Base-by-base conservation (phyloP, 1,140 invertebrate species). In the Galleria mellonella region DNA sequence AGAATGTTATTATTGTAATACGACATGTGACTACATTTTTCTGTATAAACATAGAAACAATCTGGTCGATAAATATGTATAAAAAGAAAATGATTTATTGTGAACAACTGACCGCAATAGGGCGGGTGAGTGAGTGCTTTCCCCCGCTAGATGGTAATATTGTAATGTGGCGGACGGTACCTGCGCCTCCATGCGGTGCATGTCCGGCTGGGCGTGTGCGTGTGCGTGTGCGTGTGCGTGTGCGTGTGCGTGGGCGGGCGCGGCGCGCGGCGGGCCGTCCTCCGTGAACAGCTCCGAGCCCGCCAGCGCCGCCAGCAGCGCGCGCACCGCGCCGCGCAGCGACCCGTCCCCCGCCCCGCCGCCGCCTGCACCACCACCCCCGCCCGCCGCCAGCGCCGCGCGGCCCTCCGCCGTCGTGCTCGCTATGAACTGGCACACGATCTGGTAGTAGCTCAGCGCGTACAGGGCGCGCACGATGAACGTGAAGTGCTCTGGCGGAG, bases 371-470 rank as follows among this genome's bases (percentile, higher is more conserved):
- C 38, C 29, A 43, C 13, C 50, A 43, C 41, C 55, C 10, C 46
- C 51, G 30, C 38, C 68, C 58, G 7, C 50, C 39, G 50, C 76
- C 41, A 55, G 75, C 64, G 58, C 74, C 62, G 37, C 83, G 64
- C 30, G 88, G 73, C 65, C 89, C 86, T 4, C 85, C 50, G 44
- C 63, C 46, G 32, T 52, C 2, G 42, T 43, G 41, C 36, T 55
- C 23, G 72, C 64, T 67, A 79, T 41, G 85, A 89, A 72, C 96
- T 89, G 57, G 88, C 89, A 74, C 13, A 97, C 88, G 29, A 95
- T 92, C 90, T 98, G 96, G 73, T 97, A 93, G 81, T 95, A 97
- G 32, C 93, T 87, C 31, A 97, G 87, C 85, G 97, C 96, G 86
- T 96, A 98, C 28, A 97, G 83, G 53, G 93, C 90, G 70, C 94